Evolutionary conservation across 2,888 invertebrate genomes (phyloP).

Genomic region (Mystacides longicornis): DNA sequence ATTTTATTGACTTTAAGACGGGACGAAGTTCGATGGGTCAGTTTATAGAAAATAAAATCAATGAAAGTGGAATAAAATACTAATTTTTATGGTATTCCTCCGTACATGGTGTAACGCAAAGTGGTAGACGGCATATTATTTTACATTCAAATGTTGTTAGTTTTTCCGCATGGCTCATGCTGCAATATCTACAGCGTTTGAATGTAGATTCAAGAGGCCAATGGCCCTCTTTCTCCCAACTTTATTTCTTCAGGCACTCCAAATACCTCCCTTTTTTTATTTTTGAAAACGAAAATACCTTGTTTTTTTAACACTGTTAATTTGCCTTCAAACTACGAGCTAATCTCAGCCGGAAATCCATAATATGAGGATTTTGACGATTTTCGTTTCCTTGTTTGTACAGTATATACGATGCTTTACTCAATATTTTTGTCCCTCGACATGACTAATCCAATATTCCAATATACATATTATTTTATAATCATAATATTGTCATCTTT

Average conservation of each 20-base stretch:
- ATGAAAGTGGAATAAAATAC: neutral
- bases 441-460: too few species aligned
- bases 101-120: conserved; percentile 23
- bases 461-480: too few species aligned
- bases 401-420: conserved; percentile 23
- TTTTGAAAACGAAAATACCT: conserved; percentile 22
- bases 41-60: neutral
- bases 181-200: conserved; percentile 23
- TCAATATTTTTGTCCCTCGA: too few species aligned
- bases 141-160: conserved; percentile 25
- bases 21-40: too few species aligned
- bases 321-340: conserved; percentile 22
- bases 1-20: too few species aligned
- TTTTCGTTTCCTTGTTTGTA: conserved; percentile 20
- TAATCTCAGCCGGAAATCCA: conserved; percentile 22
- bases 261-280: conserved; percentile 25
- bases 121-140: conserved; percentile 25
- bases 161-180: conserved; percentile 23
- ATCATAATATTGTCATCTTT: too few species aligned
- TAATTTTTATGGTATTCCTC: conserved; percentile 19
- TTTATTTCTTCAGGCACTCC: conserved; percentile 23
- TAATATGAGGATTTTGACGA: conserved; percentile 23
- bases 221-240: conserved; percentile 21
- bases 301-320: conserved; percentile 20
- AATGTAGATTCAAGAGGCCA: conserved; percentile 12